Percentiles rank a stretch among this genome's conserved stretches.
Conservation (phyloP, 2,797 vertebrate genomes). For the Lepus oiostolus region DNA sequence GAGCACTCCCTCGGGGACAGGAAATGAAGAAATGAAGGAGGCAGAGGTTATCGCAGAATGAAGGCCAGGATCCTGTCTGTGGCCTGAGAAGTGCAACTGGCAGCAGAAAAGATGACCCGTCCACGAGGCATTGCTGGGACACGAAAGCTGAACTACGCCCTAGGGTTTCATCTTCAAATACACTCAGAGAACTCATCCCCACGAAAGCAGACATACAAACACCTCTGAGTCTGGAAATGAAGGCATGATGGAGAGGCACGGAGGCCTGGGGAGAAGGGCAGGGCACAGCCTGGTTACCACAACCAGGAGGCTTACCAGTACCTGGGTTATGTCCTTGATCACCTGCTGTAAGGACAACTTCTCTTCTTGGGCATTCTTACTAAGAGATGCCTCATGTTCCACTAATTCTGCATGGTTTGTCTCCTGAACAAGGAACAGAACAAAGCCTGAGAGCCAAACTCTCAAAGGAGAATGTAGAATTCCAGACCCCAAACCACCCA, state of each 20-base stretch:
- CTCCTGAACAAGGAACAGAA: constrained; percentile 85
- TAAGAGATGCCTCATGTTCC: constrained; percentile 85
- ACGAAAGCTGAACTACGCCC: neutral
- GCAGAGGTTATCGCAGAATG: neutral
- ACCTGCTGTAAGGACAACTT: constrained; percentile 86
- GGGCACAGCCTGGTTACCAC: neutral
- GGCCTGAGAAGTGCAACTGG: neutral
- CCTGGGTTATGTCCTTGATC: constrained; percentile 87
- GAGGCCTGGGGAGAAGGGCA: neutral
- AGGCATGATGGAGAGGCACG: neutral
- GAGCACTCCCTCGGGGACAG: neutral
- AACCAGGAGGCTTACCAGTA: constrained; percentile 64
- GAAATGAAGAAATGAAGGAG: constrained; percentile 17
- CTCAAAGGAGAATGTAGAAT: neutral
- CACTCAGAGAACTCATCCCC: neutral
- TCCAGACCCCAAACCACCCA: neutral
- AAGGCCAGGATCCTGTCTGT: neutral
- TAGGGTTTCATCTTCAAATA: neutral
- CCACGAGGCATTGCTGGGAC: neutral
- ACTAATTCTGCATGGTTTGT: constrained; percentile 81
- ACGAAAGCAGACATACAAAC: neutral
- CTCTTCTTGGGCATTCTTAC: constrained; percentile 84
- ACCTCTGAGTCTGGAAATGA: neutral
- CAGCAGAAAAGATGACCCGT: neutral
- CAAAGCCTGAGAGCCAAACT: constrained; percentile 57